Base-by-base conservation (phyloP, 2,888 invertebrate species). In the Agriopis aurantiaria region DNA sequence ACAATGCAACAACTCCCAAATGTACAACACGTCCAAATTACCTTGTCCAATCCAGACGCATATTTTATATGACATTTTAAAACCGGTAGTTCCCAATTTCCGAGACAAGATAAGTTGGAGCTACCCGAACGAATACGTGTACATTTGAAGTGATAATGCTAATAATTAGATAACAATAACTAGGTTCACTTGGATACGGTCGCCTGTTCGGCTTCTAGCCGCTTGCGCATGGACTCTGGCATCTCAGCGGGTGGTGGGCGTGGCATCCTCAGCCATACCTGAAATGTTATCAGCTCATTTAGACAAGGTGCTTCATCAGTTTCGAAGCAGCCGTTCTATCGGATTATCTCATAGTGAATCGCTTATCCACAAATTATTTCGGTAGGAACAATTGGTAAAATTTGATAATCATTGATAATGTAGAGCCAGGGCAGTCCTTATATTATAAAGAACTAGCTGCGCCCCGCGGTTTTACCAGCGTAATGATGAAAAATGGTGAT, bases 201-300 rank as follows among this genome's bases (percentile, higher is more conserved):
- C 10, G 87, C 90, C 66, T 85, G 91, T 57, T 93, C 91, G 0
- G 93, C 95, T 71, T 92, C 95, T 45, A 96, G 88, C 78, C 98
- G 97, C 91, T 95, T 96, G 90, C 97, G 97, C 85, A 98, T 95
- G 12, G 97, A 97, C 88, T 98, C 98, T 14, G 99, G 99, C 98
- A 99, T 99, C 92, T 97, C 97, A 82, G 99, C 98, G 85, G 99
- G 99, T 87, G 99, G 99, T 72, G 99, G 99, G 81, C 99, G 96
- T 70, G 99, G 99, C 95, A 99, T 97, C 76, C 96, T 95, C 78
- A 97, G 95, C 82, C 94, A 95, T 0, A 96, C 96, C 95, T 95
- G 83, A 0, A 58, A 68, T 7, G 55, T 14, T 10, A 23, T 12
- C 10, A 58, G 1, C 40, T 56, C 8, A 45, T 10, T 60, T 12